Conservation (phyloP, 2,113 vertebrate species). For the Gobio gobio region DNA sequence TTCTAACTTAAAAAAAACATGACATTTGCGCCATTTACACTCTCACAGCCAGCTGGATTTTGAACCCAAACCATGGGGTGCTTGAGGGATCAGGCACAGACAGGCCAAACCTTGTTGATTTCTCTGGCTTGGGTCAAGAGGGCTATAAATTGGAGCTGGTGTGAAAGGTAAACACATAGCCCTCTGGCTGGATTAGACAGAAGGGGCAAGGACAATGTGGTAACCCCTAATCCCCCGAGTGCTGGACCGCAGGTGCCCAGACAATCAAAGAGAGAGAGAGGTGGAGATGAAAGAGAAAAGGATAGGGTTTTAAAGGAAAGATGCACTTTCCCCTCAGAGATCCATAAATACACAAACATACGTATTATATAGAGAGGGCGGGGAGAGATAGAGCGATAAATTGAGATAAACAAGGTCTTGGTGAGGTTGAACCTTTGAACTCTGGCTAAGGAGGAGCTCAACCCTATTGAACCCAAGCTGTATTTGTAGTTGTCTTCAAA, state of each 20-base stretch:
- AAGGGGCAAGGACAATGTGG: slow-evolving; percentile 75
- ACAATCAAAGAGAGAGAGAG: slow-evolving; percentile 39
- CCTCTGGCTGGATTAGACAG: slow-evolving; percentile 42
- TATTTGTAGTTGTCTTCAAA: background rate
- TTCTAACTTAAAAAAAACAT: background rate
- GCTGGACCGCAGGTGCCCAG: slow-evolving; percentile 42
- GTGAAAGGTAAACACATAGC: slow-evolving; percentile 46
- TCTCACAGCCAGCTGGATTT: slow-evolving; percentile 22
- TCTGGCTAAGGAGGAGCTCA: slow-evolving; percentile 11
- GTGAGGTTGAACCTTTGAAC: slow-evolving; percentile 44
- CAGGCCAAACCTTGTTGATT: slow-evolving; percentile 42
- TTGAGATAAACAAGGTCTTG: slow-evolving; percentile 37
- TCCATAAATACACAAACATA: slow-evolving; percentile 11
- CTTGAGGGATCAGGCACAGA: slow-evolving; percentile 27
- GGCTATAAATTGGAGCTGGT: slow-evolving; percentile 42
- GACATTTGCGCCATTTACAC: background rate
- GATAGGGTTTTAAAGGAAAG: slow-evolving; percentile 22
- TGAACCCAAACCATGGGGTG: slow-evolving; percentile 24
- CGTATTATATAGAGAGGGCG: background rate
- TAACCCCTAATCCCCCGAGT: slow-evolving; percentile 80
- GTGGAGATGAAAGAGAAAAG: slow-evolving; percentile 12
- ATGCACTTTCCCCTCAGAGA: slow-evolving; percentile 36
- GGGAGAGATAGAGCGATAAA: slow-evolving; percentile 32
- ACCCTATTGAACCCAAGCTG: slow-evolving; percentile 8
- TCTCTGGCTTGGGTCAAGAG: slow-evolving; percentile 44